A percentile compares a stretch with the other conserved stretches of the same genome.
Evolutionary conservation across 2,888 invertebrate species (phyloP).

Genomic region (Rhingia rostrata): DNA sequence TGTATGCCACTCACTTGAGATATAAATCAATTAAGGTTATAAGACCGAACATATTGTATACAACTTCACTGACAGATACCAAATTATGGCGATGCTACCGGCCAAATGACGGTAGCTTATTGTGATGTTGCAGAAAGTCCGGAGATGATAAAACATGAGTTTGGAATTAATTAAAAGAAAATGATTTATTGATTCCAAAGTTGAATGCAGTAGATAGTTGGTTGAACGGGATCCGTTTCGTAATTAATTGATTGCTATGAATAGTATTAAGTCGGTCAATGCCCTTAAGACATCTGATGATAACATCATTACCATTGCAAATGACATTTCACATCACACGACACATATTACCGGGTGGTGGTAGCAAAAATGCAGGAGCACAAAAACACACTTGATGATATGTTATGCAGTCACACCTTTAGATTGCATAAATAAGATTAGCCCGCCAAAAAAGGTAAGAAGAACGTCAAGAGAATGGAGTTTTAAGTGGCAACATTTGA

Average conservation of each 20-base stretch:
- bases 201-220: background rate
- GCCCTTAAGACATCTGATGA: conserved; percentile 3
- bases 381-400: background rate
- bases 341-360: background rate
- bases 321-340: conserved; percentile 2
- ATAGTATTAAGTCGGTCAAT: conserved; percentile 23
- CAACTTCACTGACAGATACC: conserved; percentile 5
- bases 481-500: background rate
- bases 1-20: background rate
- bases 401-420: conserved; percentile 32
- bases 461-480: background rate
- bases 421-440: conserved; percentile 46
- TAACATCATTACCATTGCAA: background rate
- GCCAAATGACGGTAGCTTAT: background rate
- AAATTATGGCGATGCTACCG: background rate
- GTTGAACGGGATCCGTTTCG: conserved; percentile 8
- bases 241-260: conserved; percentile 21
- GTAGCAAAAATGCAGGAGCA: background rate
- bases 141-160: conserved; percentile 6
- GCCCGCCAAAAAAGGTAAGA: background rate
- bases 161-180: conserved; percentile 21
- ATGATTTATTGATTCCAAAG: conserved; percentile 5
- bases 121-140: conserved; percentile 18
- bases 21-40: conserved; percentile 10
- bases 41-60: background rate